phyloP scores from a whole-genome alignment of 2,797 vertebrate genomes.

The Phrynocephalus vlangalii region DNA sequence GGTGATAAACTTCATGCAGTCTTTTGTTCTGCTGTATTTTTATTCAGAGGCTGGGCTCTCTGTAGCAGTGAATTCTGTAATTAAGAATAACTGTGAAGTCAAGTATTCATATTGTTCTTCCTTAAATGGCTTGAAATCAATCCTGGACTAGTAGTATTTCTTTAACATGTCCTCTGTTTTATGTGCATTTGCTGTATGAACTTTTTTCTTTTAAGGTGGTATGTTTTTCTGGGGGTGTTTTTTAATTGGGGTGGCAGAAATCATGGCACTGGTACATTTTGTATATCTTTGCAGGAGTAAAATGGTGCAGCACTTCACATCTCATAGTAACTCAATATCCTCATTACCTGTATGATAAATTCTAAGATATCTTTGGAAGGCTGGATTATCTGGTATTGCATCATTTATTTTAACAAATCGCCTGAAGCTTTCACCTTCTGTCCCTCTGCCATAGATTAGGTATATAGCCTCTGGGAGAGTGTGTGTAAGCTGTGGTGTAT shows the following conservation, averaged over 20 bases:
- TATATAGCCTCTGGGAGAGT: slow-evolving; percentile 57
- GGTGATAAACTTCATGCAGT: background rate
- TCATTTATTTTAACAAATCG: slow-evolving; percentile 39
- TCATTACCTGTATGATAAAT: slow-evolving; percentile 50
- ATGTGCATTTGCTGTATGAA: slow-evolving; percentile 2
- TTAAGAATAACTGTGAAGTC: slow-evolving; percentile 5
- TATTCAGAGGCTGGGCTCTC: background rate
- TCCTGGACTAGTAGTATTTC: slow-evolving; percentile 1
- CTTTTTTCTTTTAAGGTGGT: background rate
- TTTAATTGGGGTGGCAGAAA: background rate
- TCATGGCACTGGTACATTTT: slow-evolving; percentile 28
- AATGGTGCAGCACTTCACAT: slow-evolving; percentile 35
- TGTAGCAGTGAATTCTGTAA: background rate
- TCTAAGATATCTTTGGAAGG: slow-evolving; percentile 55
- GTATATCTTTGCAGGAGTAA: slow-evolving; percentile 30
- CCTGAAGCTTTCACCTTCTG: slow-evolving; percentile 62
- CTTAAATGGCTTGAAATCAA: background rate
- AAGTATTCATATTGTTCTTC: slow-evolving; percentile 13
- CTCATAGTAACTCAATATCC: slow-evolving; percentile 54
- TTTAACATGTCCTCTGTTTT: slow-evolving; percentile 1
- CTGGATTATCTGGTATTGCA: slow-evolving; percentile 50
- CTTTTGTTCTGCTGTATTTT: slow-evolving; percentile 20
- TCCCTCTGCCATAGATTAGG: slow-evolving; percentile 59
- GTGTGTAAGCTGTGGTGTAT: slow-evolving; percentile 34
- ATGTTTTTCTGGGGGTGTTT: background rate